Conservation (phyloP, 2,113 vertebrate genomes). For the Murina feae region DNA sequence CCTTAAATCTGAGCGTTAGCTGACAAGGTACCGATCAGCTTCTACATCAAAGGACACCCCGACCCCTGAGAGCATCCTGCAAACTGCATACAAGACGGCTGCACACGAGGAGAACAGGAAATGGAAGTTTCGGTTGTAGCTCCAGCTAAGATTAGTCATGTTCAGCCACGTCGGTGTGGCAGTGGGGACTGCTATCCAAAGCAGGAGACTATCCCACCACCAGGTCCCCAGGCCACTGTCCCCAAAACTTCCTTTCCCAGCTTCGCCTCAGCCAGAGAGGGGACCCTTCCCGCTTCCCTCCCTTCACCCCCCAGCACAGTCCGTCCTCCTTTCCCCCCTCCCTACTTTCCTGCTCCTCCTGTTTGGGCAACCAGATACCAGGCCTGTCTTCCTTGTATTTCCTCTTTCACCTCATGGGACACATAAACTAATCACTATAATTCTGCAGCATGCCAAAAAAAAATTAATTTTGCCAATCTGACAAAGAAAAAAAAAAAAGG, state of each 20-base stretch:
- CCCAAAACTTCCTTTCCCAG: neutral
- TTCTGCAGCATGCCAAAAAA: neutral
- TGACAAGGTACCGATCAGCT: neutral
- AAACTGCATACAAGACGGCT: neutral
- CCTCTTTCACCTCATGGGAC: neutral
- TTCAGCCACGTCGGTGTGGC: neutral
- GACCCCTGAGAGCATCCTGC: neutral
- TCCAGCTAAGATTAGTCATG: neutral
- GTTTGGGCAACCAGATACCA: neutral
- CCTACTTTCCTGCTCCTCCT: neutral
- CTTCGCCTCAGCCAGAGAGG: neutral
- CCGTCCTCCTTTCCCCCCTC: neutral
- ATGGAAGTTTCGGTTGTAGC: neutral
- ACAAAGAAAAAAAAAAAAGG: neutral
- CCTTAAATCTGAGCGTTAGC: neutral
- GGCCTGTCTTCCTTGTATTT: neutral
- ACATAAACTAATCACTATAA: neutral
- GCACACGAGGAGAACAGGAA: neutral
- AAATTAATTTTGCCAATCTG: neutral
- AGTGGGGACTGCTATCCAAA: neutral
- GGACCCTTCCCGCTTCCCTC: neutral
- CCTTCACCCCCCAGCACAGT: neutral
- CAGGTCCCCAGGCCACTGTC: neutral
- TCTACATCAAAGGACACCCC: neutral
- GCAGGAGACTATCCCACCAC: neutral